Conservation (phyloP, 1,140 invertebrate species). For the Leguminivora glycinivorella region DNA sequence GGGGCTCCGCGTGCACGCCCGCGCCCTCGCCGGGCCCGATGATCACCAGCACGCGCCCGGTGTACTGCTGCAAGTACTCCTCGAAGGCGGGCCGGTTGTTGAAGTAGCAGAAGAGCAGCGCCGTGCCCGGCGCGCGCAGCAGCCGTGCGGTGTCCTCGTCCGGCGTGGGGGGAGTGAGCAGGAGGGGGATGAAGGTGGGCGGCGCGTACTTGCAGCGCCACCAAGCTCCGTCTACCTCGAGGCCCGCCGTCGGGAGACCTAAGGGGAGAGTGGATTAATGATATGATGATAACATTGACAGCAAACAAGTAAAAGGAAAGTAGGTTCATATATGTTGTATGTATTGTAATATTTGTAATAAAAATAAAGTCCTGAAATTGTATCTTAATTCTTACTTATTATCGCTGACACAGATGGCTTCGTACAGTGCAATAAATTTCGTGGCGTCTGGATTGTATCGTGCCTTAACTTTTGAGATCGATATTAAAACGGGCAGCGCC, state of each 20-base stretch:
- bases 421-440: no score
- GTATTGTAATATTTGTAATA: no score
- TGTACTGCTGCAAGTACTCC: slow-evolving; percentile 82
- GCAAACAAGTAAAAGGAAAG: no score
- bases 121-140: slow-evolving; percentile 64
- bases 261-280: slow-evolving; percentile 32
- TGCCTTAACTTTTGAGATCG: no score
- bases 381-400: no score
- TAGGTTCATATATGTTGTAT: no score
- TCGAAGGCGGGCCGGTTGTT: slow-evolving; percentile 84
- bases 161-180: slow-evolving; percentile 54
- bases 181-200: slow-evolving; percentile 70
- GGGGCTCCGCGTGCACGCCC: slow-evolving; percentile 83
- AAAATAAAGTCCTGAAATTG: no score
- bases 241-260: slow-evolving; percentile 63
- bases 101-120: slow-evolving; percentile 88
- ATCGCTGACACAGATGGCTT: no score
- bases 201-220: slow-evolving; percentile 76
- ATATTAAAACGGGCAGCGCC: no score
- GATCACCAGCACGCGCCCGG: slow-evolving; percentile 82
- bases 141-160: slow-evolving; percentile 55
- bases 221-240: slow-evolving; percentile 76
- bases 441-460: no score
- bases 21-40: slow-evolving; percentile 84
- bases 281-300: no score